Evolutionary conservation across 2,888 invertebrate genomes (phyloP), one percentile per base, ranked within the genome.

Genomic region (Heteromurus nitidus): DNA sequence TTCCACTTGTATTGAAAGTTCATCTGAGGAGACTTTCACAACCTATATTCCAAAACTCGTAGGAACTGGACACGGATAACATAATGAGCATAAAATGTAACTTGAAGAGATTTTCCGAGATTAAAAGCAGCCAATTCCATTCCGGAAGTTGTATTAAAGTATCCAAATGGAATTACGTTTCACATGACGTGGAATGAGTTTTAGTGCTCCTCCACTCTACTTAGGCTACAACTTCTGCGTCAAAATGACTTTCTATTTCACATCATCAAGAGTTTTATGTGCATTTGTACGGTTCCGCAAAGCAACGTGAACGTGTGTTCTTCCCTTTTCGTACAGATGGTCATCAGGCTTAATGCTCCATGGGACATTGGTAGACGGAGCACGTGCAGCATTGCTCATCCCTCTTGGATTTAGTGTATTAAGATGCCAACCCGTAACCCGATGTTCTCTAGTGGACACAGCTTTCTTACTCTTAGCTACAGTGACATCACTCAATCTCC

Each of bases 401-500:
- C 95, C 95, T 0, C 91, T 95, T 5, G 95, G 94, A 42, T 92
- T 94, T 80, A 94, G 94, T 82, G 95, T 95, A 88, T 92, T 94
- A 88, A 92, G 93, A 88, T 95, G 95, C 89, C 94, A 94, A 88
- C 95, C 95, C 0, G 94, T 95, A 77, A 93, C 94, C 90, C 95
- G 95, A 89, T 96, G 96, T 89, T 94, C 95, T 22, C 91, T 96
- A 84, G 94, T 96, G 64, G 96, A 96, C 89, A 96, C 95, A 5
- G 95, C 95, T 11, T 96, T 96, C 89, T 92, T 96, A 69, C 91
- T 96, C 85, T 91, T 96, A 88, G 95, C 96, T 88, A 96, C 96
- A 60, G 95, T 96, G 69, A 95, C 96, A 68, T 95, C 96, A 65
- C 95, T 96, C 88, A 96, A 96, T 90, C 94, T 96, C 93, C 92